Conservation (phyloP, 2,797 vertebrate genomes). For the Halcyon badia region DNA sequence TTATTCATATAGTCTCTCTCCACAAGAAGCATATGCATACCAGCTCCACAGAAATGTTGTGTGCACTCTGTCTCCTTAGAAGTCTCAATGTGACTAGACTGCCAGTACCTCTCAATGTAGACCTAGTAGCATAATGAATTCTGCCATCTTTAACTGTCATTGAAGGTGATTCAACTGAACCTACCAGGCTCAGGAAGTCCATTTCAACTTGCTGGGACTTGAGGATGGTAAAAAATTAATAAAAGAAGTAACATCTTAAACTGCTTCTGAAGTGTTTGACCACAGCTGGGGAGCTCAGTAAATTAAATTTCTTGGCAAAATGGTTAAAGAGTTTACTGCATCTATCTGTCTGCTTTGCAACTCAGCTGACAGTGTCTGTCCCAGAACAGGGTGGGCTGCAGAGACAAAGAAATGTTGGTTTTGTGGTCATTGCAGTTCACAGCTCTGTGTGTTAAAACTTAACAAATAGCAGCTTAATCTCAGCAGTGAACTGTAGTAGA, state of each 20-base stretch:
- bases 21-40: rapidly evolving
- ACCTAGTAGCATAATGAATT: background rate
- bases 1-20: background rate
- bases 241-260: background rate
- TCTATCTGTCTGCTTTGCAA: background rate
- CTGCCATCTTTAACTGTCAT: background rate
- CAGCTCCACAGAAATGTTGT: background rate
- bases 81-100: background rate
- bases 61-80: rapidly evolving
- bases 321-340: background rate
- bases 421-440: background rate
- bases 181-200: background rate
- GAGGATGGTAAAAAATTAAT: background rate
- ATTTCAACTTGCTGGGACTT: background rate
- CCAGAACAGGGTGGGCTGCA: background rate
- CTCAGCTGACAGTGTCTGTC: background rate
- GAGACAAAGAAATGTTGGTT: background rate
- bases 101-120: background rate
- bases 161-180: background rate
- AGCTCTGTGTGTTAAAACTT: conserved; percentile 12
- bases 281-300: background rate
- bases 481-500: background rate
- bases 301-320: background rate
- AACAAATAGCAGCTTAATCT: background rate
- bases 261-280: background rate